A percentile compares a stretch with the other conserved stretches of the same genome.
These are phyloP conservation scores for Lasioglossum lativentre DNA, from an alignment of 2,888 invertebrate genomes.

Conservation along the genomic window DNA sequence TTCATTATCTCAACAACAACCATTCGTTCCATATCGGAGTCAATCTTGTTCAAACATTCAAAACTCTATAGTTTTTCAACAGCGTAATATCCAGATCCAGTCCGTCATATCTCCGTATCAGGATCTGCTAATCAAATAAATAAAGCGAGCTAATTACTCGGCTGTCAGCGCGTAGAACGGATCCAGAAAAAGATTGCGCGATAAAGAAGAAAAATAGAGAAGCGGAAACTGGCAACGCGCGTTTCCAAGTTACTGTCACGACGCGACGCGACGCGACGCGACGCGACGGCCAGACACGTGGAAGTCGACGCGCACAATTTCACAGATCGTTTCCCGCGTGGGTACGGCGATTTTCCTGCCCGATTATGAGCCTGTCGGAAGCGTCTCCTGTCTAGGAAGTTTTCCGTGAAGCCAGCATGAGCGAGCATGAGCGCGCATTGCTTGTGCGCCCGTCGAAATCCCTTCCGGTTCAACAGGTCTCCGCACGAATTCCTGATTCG, in stretches of 20 bases:
- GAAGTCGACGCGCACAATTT: conserved; percentile 55
- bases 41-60: neutral
- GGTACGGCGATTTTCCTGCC: conserved; percentile 54
- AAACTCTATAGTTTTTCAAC: neutral
- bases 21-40: neutral
- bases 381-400: conserved; percentile 37
- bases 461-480: conserved; percentile 46
- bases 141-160: neutral
- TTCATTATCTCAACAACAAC: neutral
- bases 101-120: neutral
- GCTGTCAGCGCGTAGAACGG: neutral
- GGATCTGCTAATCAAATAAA: neutral
- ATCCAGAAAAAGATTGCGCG: neutral
- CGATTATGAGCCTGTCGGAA: conserved; percentile 70
- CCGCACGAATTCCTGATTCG: neutral
- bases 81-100: neutral
- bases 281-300: neutral
- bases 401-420: conserved; percentile 21
- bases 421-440: conserved; percentile 25
- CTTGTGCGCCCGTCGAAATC: conserved; percentile 41
- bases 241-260: neutral
- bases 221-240: neutral
- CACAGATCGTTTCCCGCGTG: conserved; percentile 71
- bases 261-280: no score
- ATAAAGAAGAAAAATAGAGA: neutral